Base-by-base conservation (phyloP, 2,888 invertebrate species). In the Plutella xylostella region DNA sequence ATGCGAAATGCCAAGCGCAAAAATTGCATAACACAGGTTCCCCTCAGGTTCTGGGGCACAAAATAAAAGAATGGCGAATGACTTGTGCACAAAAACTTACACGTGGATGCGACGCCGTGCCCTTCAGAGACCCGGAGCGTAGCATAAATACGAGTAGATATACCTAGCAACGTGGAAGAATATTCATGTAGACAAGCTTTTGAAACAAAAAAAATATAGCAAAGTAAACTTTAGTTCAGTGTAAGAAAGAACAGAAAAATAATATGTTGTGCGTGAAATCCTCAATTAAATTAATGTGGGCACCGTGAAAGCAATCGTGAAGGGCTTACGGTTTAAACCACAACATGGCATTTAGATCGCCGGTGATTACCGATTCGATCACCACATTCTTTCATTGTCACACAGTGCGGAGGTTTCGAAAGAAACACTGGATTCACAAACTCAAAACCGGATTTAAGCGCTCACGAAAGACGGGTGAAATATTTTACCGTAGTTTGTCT, bases 71-170 rank as follows among this genome's bases (percentile, higher is more conserved):
- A 70, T 77, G 75, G 61, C 17, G 33, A 33, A 33, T 33, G n/a
- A 22, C 18, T 6, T 22, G 22, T 11, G 72, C 65, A 75, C 75
- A 82, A 79, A 82, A 82, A 82, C 72, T 74, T 79, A 80, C 82
- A 82, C 80, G 80, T 80, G 82, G 75, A 77, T 61, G 51, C 56
- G 67, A 57, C n/a, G n/a, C n/a, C n/a, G n/a, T n/a, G n/a, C n/a
- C n/a, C n/a, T n/a, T n/a, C n/a, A n/a, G n/a, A n/a, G n/a, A n/a
- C n/a, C n/a, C n/a, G n/a, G n/a, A n/a, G n/a, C n/a, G n/a, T n/a
- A n/a, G n/a, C n/a, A n/a, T n/a, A n/a, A n/a, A n/a, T n/a, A n/a
- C n/a, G n/a, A n/a, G n/a, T n/a, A n/a, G n/a, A n/a, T n/a, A n/a
- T n/a, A n/a, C n/a, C n/a, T n/a, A n/a, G n/a, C n/a, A n/a, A n/a